phyloP scores from a whole-genome alignment of 2,888 invertebrate genomes.

The Biston betularia region DNA sequence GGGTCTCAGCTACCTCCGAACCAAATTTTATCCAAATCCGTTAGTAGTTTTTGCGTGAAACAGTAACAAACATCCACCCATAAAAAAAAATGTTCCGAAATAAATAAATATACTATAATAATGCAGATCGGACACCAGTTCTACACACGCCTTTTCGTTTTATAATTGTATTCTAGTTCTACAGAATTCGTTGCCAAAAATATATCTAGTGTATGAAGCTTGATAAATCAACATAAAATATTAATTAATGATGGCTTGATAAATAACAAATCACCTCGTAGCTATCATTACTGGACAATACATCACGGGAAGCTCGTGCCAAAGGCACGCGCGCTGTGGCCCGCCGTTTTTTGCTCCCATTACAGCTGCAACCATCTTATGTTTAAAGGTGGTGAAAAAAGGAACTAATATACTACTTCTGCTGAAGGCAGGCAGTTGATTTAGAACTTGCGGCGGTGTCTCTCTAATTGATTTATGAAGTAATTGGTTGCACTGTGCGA shows the following conservation, averaged over 20 bases:
- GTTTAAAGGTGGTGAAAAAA: not conserved
- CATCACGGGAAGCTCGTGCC: conserved; percentile 22
- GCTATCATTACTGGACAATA: conserved; percentile 28
- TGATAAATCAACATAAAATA: conserved; percentile 7
- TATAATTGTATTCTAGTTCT: no score
- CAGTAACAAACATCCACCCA: no score
- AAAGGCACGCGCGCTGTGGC: conserved; percentile 38
- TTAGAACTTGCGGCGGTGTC: not conserved
- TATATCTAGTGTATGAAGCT: not conserved
- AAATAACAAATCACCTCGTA: conserved; percentile 10
- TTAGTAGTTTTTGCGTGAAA: no score
- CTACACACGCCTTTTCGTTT: no score
- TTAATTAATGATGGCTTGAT: not conserved
- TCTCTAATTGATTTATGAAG: not conserved
- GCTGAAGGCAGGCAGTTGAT: no score
- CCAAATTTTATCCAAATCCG: no score
- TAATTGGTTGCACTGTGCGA: conserved; percentile 23
- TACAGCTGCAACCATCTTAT: conserved; percentile 41
- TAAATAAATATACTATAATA: no score
- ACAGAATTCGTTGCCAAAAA: not conserved
- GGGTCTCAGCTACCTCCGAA: no score
- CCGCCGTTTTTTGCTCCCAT: conserved; percentile 68
- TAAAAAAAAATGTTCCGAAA: no score
- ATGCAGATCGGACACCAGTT: no score
- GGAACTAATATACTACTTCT: not conserved